Conservation (phyloP, 2,113 vertebrate species). For the Gambusia holbrooki region DNA sequence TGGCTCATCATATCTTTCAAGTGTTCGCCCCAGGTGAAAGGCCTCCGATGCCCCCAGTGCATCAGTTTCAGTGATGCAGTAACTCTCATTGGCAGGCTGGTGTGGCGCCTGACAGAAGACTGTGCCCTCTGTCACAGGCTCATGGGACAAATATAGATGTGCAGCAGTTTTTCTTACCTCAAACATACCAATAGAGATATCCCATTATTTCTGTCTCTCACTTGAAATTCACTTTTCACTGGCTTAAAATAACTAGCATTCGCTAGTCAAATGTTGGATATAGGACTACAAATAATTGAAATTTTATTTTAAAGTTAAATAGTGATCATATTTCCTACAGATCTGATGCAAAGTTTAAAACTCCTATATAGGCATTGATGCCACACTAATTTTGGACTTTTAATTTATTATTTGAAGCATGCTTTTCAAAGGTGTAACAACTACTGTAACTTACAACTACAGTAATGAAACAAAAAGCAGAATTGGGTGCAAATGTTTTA, state of each 20-base stretch:
- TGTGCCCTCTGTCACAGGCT: constrained; percentile 50
- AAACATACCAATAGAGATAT: constrained; percentile 34
- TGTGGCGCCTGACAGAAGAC: constrained; percentile 40
- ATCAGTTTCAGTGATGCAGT: constrained; percentile 10
- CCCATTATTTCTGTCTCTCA: constrained; percentile 31
- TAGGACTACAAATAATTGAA: not conserved
- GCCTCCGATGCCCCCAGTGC: constrained; percentile 16
- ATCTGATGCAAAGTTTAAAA: too few species aligned
- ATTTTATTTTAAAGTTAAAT: too few species aligned
- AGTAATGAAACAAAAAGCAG: too few species aligned
- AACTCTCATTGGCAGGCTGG: constrained; percentile 42
- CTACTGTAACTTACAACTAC: too few species aligned
- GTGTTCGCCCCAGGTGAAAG: constrained; percentile 43
- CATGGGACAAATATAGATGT: constrained; percentile 62
- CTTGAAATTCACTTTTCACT: constrained; percentile 25
- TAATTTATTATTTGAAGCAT: too few species aligned
- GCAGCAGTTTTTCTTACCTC: constrained; percentile 52
- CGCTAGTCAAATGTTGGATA: not conserved
- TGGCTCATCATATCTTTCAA: constrained; percentile 27
- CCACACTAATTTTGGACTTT: too few species aligned
- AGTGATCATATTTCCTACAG: too few species aligned
- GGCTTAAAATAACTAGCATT: constrained; percentile 18
- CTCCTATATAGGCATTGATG: too few species aligned
- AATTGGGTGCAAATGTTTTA: too few species aligned
- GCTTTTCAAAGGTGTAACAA: too few species aligned